phyloP scores from a whole-genome alignment of 2,797 vertebrate genomes.

The Tapera naevia region DNA sequence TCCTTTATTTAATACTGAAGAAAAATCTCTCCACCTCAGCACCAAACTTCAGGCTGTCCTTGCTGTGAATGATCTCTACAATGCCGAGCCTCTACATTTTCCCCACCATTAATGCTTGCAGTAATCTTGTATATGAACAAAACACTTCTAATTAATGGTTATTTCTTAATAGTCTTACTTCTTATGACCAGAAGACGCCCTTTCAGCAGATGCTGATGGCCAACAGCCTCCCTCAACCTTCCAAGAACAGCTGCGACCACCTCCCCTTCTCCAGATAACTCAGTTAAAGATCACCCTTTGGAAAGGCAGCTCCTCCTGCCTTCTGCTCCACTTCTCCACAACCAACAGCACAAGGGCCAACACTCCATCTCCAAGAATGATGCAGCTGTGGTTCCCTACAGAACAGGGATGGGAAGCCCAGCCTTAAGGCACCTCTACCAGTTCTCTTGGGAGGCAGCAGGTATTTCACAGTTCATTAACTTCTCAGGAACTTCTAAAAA shows the following conservation, averaged over 20 bases:
- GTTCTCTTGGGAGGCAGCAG: accelerated
- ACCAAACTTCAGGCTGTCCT: not conserved
- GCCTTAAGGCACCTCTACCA: not conserved
- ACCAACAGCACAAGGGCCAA: not conserved
- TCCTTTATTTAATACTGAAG: not conserved
- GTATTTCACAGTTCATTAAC: not conserved
- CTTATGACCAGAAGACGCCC: not conserved
- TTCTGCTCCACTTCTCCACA: not conserved
- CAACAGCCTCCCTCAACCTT: not conserved
- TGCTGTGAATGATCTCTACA: not conserved
- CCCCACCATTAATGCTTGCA: not conserved
- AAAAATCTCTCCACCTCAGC: not conserved
- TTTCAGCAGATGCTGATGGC: not conserved
- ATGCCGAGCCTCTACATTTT: not conserved
- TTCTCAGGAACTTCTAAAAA: not conserved
- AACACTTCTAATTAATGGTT: not conserved
- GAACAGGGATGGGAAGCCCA: not conserved
- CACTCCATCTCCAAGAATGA: not conserved
- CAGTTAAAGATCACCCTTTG: not conserved
- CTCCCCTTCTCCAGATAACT: not conserved
- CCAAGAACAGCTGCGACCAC: not conserved
- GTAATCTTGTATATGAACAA: not conserved
- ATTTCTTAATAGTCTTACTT: not conserved
- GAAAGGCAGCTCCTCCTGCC: not conserved
- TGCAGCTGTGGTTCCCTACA: not conserved